Evolutionary conservation across 2,888 invertebrate species (phyloP).

Genomic region (Elegia similella): DNA sequence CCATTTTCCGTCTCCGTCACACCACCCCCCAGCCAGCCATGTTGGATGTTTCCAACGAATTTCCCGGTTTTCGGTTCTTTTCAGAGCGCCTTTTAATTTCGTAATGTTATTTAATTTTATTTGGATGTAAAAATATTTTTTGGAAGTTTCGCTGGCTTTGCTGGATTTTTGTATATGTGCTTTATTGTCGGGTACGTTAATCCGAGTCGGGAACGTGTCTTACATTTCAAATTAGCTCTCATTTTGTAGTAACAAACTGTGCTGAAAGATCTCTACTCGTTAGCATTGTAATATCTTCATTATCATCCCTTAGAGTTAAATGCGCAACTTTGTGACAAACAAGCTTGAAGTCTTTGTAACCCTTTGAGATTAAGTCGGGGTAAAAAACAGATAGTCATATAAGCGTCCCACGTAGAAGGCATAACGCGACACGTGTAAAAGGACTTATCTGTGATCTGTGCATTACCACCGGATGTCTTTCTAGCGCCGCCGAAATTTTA

Average conservation of each 20-base stretch:
- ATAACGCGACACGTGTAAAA: constrained; percentile 66
- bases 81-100: constrained; percentile 72
- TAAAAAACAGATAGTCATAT: constrained; percentile 33
- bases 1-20: constrained; percentile 67
- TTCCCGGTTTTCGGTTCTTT: constrained; percentile 76
- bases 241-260: constrained; percentile 20
- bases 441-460: constrained; percentile 60
- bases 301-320: constrained; percentile 5
- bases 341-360: constrained; percentile 17
- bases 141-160: constrained; percentile 26
- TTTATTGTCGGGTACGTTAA: constrained; percentile 19
- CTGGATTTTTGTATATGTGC: constrained; percentile 18
- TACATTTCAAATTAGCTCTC: constrained; percentile 20
- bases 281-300: constrained; percentile 22
- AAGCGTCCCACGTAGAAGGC: constrained; percentile 56
- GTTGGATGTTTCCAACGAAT: constrained; percentile 59
- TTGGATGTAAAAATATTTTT: constrained; percentile 39
- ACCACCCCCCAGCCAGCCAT: constrained; percentile 74
- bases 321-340: constrained; percentile 13
- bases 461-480: constrained; percentile 67
- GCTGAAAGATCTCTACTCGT: constrained; percentile 19
- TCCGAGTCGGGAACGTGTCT: constrained; percentile 14
- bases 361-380: constrained; percentile 24
- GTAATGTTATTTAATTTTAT: constrained; percentile 67
- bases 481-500: constrained; percentile 65